Conservation (phyloP, 2,797 vertebrate genomes). For the Synaphobranchus kaupii region DNA sequence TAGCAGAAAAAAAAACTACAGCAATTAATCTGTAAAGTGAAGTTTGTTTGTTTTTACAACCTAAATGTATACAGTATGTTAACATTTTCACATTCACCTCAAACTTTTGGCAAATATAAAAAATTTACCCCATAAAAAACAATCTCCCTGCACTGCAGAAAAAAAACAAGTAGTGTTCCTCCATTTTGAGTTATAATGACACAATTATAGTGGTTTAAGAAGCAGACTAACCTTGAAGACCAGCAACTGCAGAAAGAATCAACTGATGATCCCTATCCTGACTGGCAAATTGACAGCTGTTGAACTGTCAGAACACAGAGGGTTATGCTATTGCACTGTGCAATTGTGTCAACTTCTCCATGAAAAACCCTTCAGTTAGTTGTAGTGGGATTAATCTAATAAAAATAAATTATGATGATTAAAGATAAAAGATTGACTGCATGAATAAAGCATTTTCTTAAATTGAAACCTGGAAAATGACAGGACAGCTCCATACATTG, state of each 20-base stretch:
- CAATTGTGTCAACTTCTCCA: background rate
- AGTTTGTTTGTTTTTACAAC: background rate
- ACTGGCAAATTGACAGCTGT: background rate
- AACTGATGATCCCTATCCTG: background rate
- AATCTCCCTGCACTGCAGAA: background rate
- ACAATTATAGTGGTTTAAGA: background rate
- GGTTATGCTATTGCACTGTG: slow-evolving; percentile 8
- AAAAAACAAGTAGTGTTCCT: background rate
- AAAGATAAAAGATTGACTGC: slow-evolving; percentile 72
- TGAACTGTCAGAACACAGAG: slow-evolving; percentile 23
- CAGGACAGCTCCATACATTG: slow-evolving; percentile 44
- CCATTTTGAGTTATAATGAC: slow-evolving; percentile 4
- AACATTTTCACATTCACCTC: background rate
- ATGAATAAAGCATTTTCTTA: slow-evolving; percentile 62
- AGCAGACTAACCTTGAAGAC: slow-evolving; percentile 18
- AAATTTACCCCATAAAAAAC: background rate
- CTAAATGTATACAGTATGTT: background rate
- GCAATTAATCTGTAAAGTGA: slow-evolving; percentile 9
- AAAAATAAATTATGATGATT: background rate
- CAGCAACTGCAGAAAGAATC: slow-evolving; percentile 18
- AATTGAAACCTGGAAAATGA: slow-evolving; percentile 43
- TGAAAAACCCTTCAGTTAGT: slow-evolving; percentile 28
- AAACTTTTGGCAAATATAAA: background rate
- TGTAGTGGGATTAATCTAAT: slow-evolving; percentile 53
- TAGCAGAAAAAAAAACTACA: slow-evolving; percentile 42